Base-by-base conservation (phyloP, 2,888 invertebrate genomes). In the Leptogaster cylindrica region DNA sequence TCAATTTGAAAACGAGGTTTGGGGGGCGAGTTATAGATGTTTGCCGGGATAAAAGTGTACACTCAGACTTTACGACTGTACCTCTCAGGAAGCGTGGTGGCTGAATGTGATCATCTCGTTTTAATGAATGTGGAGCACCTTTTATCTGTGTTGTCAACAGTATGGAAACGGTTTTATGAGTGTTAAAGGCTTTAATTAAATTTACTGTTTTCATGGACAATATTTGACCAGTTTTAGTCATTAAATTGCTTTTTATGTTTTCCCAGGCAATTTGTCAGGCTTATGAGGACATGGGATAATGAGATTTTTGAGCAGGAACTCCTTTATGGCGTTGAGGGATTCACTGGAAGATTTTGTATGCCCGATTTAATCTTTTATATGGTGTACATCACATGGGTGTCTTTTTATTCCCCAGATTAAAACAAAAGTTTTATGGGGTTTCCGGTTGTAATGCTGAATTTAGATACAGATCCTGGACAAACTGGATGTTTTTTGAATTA, bases 181-280 rank as follows among this genome's bases (percentile, higher is more conserved):
- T 14, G 41, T 41, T 41, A 41, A 41, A 41, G 16, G 41, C 41
- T 18, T 41, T 41, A 41, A 41, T 41, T 41, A 41, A 41, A 41
- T 41, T 41, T 12, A 16, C 41, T 41, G 41, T 41, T 41, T 41
- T 41, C 41, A 41, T 41, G 41, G 41, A 41, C 41, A 41, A 41
- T 41, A 41, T 41, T 41, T 41, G 41, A 41, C 41, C 41, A 41
- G 41, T 41, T 41, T 41, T 41, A 41, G 41, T 41, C 41, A 41
- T 41, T 16, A 41, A 41, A 41, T 41, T 41, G 14, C 41, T 41
- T 41, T 41, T 12, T 41, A 12, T 41, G 41, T 41, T 41, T 41
- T 41, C 16, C 41, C 41, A 18, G 41, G 41, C 41, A 41, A 16
- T 41, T 41, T 41, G 41, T 41, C 16, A 41, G 41, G 16, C 41